Base-by-base conservation (phyloP, 2,888 invertebrate species). In the Pseudoips prasinana region DNA sequence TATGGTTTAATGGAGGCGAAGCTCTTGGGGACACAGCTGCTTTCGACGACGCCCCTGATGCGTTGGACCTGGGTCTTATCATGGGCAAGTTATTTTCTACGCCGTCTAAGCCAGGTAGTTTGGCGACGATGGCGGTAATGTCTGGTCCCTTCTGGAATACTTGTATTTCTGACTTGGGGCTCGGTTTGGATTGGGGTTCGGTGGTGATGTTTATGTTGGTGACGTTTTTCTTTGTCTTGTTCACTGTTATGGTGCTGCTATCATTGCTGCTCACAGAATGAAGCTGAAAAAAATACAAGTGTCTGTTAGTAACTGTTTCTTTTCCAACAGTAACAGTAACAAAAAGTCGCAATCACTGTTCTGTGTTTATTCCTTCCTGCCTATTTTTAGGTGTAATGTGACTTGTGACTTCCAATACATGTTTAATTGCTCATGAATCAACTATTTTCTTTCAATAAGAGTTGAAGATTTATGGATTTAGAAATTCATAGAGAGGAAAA, bases 71-170 rank as follows among this genome's bases (percentile, higher is more conserved):
- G n/a, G 91, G 91, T 51, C 91, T 66, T 50, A 90, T 70, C 28
- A 89, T 62, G 0, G 89, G 89, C 43, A 88, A 58, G 46, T 81
- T 79, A 7, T 69, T 49, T 46, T 64, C 90, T 46, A 57, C 75
- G 52, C 80, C 78, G 39, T 90, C 90, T 7, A 92, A 67, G 2
- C 91, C 91, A 0, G 92, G 91, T 19, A 92, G 73, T 60, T 91
- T 91, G 1, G 91, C 92, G 0, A 94, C 92, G 9, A 95, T 78
- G 0, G 94, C 92, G 1, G 94, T 94, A 11, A 95, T 93, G 63
- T 94, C 95, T 17, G 94, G 94, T 0, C 95, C 95, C 58, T 95
- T 93, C 73, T 95, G 95, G 66, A 93, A 95, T 26, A 95, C 92
- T 64, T 92, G 82, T 32, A 90, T 87, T 64, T 92, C 90, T 3